phyloP scores from a whole-genome alignment of 2,888 invertebrate species.

The Cephus rjabovi region DNA sequence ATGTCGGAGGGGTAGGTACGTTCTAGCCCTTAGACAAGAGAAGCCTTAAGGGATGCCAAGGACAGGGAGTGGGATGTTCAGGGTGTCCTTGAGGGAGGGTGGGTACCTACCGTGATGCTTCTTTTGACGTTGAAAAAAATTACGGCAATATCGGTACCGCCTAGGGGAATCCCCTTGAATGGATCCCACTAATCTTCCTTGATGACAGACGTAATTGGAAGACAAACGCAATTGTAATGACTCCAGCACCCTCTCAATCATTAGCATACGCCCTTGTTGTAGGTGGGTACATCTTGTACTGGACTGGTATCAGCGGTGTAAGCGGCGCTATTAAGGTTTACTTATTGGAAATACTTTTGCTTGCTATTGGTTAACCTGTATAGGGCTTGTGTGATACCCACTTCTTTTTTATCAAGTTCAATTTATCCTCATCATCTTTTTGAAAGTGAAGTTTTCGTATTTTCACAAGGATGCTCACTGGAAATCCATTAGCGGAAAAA shows the following conservation, averaged over 20 bases:
- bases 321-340: not conserved
- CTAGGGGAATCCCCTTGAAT: constrained; percentile 6
- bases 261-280: not conserved
- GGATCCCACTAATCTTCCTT: constrained; percentile 41
- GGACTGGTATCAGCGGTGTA: not conserved
- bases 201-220: constrained; percentile 43
- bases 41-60: not conserved
- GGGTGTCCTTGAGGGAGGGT: not conserved
- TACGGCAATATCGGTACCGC: constrained; percentile 35
- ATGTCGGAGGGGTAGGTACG: constrained; percentile 39
- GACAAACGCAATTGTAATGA: constrained; percentile 33
- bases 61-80: not conserved
- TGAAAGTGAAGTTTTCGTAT: too few species aligned
- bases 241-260: not conserved
- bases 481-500: too few species aligned
- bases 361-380: too few species aligned
- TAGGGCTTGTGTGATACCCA: too few species aligned
- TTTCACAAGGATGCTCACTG: too few species aligned
- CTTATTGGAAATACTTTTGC: not conserved
- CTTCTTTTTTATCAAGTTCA: too few species aligned
- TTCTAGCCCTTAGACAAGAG: not conserved
- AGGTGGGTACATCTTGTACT: not conserved
- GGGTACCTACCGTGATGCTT: constrained; percentile 7
- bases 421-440: too few species aligned
- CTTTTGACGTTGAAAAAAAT: constrained; percentile 31